phyloP scores from a whole-genome alignment of 2,888 invertebrate species.

The Drosophila neutralis region DNA sequence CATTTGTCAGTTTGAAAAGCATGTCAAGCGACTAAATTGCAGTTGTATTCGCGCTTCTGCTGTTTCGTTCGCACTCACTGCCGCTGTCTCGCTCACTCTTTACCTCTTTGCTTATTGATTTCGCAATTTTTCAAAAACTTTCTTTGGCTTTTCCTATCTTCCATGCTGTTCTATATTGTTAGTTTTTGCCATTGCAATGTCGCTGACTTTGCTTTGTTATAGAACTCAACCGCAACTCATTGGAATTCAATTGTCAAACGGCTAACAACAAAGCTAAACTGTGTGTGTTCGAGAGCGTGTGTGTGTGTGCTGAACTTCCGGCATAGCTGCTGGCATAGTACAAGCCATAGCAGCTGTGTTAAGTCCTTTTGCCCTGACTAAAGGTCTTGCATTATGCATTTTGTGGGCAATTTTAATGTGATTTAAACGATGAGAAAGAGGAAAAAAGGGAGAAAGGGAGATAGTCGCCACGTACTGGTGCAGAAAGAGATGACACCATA shows the following conservation, averaged over 20 bases:
- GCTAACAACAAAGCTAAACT: conserved; percentile 42
- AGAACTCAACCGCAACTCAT: conserved; percentile 75
- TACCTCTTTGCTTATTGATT: conserved; percentile 64
- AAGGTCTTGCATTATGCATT: conserved; percentile 69
- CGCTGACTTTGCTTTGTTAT: conserved; percentile 59
- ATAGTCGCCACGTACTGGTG: background rate
- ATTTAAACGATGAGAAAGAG: conserved; percentile 57
- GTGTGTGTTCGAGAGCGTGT: conserved; percentile 14
- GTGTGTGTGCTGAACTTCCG: conserved; percentile 58
- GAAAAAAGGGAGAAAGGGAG: conserved; percentile 4
- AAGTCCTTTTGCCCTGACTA: conserved; percentile 29
- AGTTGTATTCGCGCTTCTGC: conserved; percentile 47
- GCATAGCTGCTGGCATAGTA: conserved; percentile 32
- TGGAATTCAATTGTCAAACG: conserved; percentile 74
- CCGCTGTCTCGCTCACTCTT: background rate
- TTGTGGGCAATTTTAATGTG: conserved; percentile 71
- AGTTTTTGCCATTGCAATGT: conserved; percentile 23
- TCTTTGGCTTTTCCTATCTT: conserved; percentile 23
- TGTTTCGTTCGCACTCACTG: background rate
- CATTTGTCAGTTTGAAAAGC: conserved; percentile 72
- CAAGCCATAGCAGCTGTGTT: conserved; percentile 38
- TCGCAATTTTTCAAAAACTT: conserved; percentile 54
- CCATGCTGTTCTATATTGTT: conserved; percentile 4
- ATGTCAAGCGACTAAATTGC: conserved; percentile 77
- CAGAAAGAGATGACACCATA: conserved; percentile 21